Base-by-base conservation (phyloP, 2,888 invertebrate genomes). In the Xestia ashworthii region DNA sequence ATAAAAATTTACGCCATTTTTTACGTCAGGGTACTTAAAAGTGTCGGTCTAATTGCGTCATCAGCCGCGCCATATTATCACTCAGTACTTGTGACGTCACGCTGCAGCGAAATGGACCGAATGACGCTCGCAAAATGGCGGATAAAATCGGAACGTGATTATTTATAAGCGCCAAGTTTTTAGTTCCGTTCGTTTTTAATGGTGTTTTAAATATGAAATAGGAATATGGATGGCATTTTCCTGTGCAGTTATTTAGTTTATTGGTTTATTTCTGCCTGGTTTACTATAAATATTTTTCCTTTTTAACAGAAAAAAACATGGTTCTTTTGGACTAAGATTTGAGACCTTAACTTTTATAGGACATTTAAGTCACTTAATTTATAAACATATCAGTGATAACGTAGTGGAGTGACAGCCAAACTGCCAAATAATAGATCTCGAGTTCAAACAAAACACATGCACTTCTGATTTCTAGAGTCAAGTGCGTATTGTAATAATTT, bases 11-110 rank as follows among this genome's bases (percentile, higher is more conserved):
- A 84, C 82, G 48, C 75, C 81, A 71, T 78, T 84, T 82, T 83
- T 84, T 62, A 84, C 75, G 84, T 68, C 81, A n/a, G 53, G 72
- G 84, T 81, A 84, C 81, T 84, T 84, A 71, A 78, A 83, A 85
- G 82, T 76, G 76, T 83, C 78, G 74, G 74, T 82, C 68, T 88
- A 87, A 88, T 88, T 88, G 87, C 87, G 86, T 88, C 88, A 88
- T 88, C 88, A 87, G 83, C 74, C 80, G 60, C 87, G 72, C 46
- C 82, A 83, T 81, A 82, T 84, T 83, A 84, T 87, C 88, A 88
- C 68, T 74, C 82, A 70, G 78, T 66, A 87, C 88, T 88, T 68
- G 76, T 86, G 84, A 84, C 88, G 87, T 84, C 86, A 87, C 75
- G 67, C 73, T 76, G 67, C 80, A 77, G 69, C 78, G 78, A 86